Evolutionary conservation across 2,888 invertebrate species (phyloP), one percentile per base, ranked within the genome.

Genomic region (Leucozona laternaria): DNA sequence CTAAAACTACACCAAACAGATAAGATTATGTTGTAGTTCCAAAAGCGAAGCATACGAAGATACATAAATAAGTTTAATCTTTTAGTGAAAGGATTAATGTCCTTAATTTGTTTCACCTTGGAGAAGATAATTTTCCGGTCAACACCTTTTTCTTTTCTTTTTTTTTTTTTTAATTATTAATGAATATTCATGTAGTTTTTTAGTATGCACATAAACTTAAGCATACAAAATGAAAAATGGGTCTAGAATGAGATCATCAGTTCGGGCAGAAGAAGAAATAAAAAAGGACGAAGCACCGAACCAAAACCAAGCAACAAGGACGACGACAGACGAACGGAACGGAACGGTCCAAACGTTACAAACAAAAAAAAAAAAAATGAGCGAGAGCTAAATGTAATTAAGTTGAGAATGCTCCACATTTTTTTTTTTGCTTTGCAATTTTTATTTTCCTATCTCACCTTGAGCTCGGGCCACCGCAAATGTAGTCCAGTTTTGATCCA

Each of bases 161-260:
- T 73, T 55, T 66, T 50, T 40, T 77, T 53, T 58, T 17, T 45
- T 53, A 79, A 81, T 75, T 78, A 81, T 82, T 79, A 86, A 86
- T 82, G 86, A 86, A 86, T 86, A 86, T 86, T 82, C 86, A 86
- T 86, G 82, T 58, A 81, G 70, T 48, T 76, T 76, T 70, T 75
- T 77, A 66, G 58, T 48, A 66, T 79, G 75, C 82, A 66, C 82
- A 82, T 79, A 82, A 81, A 79, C 64, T 82, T 70, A 50, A 79
- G 58, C 71, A 71, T 53, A 68, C 62, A 68, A 75, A 78, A 82
- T 85, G 85, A 80, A 70, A 85, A 81, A 85, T 79, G 73, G 64
- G 70, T 57, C 78, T 79, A 71, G 70, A 78, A 78, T 71, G 57
- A 75, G 82, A 78, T 72, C 34, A 73, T 73, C 60, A 22, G 31